phyloP scores from a whole-genome alignment of 2,797 vertebrate species.

The Phoeniculus purpureus region DNA sequence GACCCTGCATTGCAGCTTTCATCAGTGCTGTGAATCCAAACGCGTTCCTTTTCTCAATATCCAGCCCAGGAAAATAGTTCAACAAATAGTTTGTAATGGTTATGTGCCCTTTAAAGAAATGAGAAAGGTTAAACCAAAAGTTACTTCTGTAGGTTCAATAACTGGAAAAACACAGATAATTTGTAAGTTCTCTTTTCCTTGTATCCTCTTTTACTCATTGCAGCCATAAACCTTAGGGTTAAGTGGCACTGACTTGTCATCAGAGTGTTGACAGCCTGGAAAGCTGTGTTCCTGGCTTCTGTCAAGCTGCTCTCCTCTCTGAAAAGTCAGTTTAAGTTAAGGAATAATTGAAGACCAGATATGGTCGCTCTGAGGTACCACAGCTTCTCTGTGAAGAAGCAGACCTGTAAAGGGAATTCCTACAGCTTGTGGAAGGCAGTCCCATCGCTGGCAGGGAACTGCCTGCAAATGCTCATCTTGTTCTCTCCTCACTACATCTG shows the following conservation, averaged over 20 bases:
- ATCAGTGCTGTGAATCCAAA: conserved; percentile 95
- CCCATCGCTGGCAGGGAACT: not conserved
- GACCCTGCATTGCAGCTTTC: conserved; percentile 96
- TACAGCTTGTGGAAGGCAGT: not conserved
- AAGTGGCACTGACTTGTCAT: not conserved
- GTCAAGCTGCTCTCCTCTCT: not conserved
- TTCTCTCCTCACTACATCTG: not conserved
- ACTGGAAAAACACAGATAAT: not conserved
- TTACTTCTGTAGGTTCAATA: not conserved
- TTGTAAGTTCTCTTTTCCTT: not conserved
- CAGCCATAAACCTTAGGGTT: not conserved
- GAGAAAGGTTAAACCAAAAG: not conserved
- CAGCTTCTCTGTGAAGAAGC: not conserved
- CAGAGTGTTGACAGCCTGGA: not conserved
- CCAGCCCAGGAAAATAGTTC: conserved; percentile 92
- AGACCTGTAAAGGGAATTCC: not conserved
- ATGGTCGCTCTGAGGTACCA: not conserved
- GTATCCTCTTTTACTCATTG: not conserved
- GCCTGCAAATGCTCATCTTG: not conserved
- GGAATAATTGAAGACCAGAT: not conserved
- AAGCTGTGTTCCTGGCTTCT: not conserved
- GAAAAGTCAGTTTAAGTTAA: not conserved
- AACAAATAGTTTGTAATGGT: conserved; percentile 94
- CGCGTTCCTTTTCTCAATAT: conserved; percentile 91
- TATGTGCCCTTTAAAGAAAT: conserved; percentile 86